Percentiles rank a stretch among this genome's conserved stretches.
These are phyloP conservation scores for Stenotaenia linearis DNA, from an alignment of 2,888 invertebrate species.

Conservation along the genomic window DNA sequence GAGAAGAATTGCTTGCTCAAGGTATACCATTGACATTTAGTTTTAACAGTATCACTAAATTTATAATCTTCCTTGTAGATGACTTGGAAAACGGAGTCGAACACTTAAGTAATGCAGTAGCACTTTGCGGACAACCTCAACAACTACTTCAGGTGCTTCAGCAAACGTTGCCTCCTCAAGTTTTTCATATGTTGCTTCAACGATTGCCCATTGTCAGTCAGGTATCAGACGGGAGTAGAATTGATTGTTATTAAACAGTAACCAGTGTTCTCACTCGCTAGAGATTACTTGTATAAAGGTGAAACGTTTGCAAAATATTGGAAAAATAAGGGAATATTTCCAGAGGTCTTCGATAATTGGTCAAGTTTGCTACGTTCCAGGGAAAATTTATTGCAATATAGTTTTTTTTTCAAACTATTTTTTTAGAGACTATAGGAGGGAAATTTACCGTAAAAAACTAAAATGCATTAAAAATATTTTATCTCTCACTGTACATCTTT, in stretches of 20 bases:
- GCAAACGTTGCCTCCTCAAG: conserved; percentile 90
- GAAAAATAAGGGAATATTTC: neutral
- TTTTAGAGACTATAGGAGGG: neutral
- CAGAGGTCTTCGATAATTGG: neutral
- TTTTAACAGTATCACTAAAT: neutral
- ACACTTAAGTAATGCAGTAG: conserved; percentile 94
- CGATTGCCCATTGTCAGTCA: conserved; percentile 64
- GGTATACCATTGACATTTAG: conserved; percentile 44
- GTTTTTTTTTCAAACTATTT: too few species aligned
- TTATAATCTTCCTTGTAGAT: conserved; percentile 44
- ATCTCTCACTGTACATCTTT: neutral
- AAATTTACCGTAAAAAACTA: neutral
- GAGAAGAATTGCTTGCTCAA: conserved; percentile 81
- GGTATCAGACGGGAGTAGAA: conserved; percentile 45
- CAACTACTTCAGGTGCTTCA: conserved; percentile 83
- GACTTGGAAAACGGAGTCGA: conserved; percentile 86
- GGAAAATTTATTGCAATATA: neutral
- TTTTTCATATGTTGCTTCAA: conserved; percentile 82
- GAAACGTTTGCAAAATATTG: neutral
- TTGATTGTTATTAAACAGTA: neutral
- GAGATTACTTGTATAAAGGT: neutral
- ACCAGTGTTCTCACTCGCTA: neutral
- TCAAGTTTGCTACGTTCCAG: neutral
- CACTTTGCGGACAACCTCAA: conserved; percentile 91
- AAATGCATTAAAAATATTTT: neutral